Evolutionary conservation across 2,797 vertebrate genomes (phyloP), one percentile per base, ranked within the genome.

Genomic region (Agapornis canus): DNA sequence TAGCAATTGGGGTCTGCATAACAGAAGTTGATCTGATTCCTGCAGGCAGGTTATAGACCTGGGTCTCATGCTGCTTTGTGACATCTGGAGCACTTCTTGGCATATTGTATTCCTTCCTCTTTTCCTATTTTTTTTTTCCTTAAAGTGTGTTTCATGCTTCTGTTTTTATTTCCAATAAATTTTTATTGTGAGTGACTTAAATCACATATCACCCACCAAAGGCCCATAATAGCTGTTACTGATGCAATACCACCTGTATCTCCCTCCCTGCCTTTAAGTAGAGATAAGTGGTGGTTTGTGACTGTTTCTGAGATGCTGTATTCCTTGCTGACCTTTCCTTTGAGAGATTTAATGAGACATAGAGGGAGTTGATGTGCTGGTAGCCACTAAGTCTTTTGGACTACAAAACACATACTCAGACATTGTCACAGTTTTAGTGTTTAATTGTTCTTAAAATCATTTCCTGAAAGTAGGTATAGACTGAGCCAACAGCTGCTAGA

Each of bases 11-110:
- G 29, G 39, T 51, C 76, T 76, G 47, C 5, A 9, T 39, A 90
- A 90, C 47, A 76, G 39, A n/a, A 80, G 26, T 22, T 94, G 87
- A 86, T 77, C 69, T 68, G 87, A 95, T 96, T 94, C 56, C 42
- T 59, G 83, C 63, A 87, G 95, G 31, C 78, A 86, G 35, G 68
- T 75, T 83, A 40, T 68, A 84, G 79, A 82, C 47, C n/a, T 4
- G 1, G 19, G 20, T 51, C 60, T 94, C 89, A 61, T 16, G 76
- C 77, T 82, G 40, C 35, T 88, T 87, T 83, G 72, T 66, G 72
- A 75, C 60, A 82, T 75, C 90, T 82, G 71, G 47, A 90, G 39
- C 26, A 45, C 31, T 72, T 80, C 65, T 79, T 77, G 75, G 66
- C 21, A 6, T 52, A 65, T n/a, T 19, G 4, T 86, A 72, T 89